phyloP scores from a whole-genome alignment of 2,113 vertebrate species.

The Sisor rabdophorus region DNA sequence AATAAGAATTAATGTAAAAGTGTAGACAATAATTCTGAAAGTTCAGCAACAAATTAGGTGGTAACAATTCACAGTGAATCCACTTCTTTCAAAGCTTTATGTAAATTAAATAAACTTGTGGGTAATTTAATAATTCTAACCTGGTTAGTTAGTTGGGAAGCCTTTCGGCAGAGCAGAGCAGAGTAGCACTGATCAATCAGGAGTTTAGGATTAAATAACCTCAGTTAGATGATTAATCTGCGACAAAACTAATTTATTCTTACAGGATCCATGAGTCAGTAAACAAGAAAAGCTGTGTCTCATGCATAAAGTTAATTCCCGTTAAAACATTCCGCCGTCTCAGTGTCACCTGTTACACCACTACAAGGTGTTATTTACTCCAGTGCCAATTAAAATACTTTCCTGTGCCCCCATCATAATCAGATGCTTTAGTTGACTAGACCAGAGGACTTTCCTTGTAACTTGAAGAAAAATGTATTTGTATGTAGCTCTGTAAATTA shows the following conservation, averaged over 20 bases:
- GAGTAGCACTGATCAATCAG: neutral
- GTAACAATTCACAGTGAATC: neutral
- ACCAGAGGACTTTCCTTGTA: too few relatives aligned
- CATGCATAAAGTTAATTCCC: neutral
- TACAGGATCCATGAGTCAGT: slow-evolving; percentile 6
- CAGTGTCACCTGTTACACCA: too few relatives aligned
- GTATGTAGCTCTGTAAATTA: too few relatives aligned
- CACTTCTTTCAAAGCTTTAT: neutral
- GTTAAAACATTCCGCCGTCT: neutral
- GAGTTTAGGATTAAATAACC: neutral
- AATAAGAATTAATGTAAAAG: too few relatives aligned
- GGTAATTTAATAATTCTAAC: neutral
- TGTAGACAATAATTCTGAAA: neutral
- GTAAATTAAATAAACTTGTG: neutral
- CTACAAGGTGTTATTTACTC: too few relatives aligned
- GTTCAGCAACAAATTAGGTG: neutral
- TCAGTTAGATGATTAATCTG: neutral
- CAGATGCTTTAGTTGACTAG: too few relatives aligned
- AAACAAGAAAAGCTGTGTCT: neutral
- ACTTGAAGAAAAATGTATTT: too few relatives aligned
- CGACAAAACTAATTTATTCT: neutral
- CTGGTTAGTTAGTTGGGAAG: too few relatives aligned
- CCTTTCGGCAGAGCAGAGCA: too few relatives aligned
- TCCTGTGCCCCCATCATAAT: too few relatives aligned
- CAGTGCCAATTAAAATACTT: too few relatives aligned